Percentiles rank a stretch among this genome's conserved stretches.
phyloP scores from a whole-genome alignment of 1,140 invertebrate genomes.

The Drosophila guanche region DNA sequence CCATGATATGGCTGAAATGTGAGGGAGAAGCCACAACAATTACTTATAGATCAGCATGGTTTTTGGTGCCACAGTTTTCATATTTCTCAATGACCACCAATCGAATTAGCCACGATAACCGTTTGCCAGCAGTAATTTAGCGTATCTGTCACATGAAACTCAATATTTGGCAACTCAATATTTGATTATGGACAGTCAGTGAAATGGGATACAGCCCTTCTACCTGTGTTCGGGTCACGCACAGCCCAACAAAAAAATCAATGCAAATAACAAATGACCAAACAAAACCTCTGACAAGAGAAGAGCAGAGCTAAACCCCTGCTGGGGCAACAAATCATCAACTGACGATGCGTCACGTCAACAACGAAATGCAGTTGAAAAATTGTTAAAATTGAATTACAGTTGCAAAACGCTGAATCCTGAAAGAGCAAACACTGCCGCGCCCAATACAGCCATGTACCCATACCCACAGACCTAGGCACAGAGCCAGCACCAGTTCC shows the following conservation, averaged over 20 bases:
- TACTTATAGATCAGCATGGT: slow-evolving; percentile 19
- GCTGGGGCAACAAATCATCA: slow-evolving; percentile 65
- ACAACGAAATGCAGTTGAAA: slow-evolving; percentile 82
- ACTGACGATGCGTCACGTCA: slow-evolving; percentile 79
- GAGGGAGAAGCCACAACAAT: slow-evolving; percentile 2
- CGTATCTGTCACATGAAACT: slow-evolving; percentile 50
- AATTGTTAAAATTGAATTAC: slow-evolving; percentile 84
- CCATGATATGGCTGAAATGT: slow-evolving; percentile 38
- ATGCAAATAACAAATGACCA: slow-evolving; percentile 77
- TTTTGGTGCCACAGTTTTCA: background rate
- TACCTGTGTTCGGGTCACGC: slow-evolving; percentile 36
- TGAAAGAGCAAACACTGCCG: slow-evolving; percentile 69
- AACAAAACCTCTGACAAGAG: slow-evolving; percentile 39
- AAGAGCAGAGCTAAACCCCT: slow-evolving; percentile 5
- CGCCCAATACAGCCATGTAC: slow-evolving; percentile 4
- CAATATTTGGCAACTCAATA: slow-evolving; percentile 63
- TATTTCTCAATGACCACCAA: slow-evolving; percentile 32
- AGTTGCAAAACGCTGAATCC: slow-evolving; percentile 81
- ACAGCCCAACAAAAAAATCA: slow-evolving; percentile 47
- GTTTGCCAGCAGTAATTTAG: slow-evolving; percentile 47
- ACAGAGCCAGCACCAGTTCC: too few species aligned
- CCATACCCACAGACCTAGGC: background rate
- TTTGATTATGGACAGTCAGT: slow-evolving; percentile 73
- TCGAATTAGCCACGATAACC: slow-evolving; percentile 45
- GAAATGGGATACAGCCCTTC: slow-evolving; percentile 27